Percentiles rank a stretch among this genome's conserved stretches.
These are phyloP conservation scores for Trachelus troglodyta DNA, from an alignment of 2,888 invertebrate species.

Conservation along the genomic window DNA sequence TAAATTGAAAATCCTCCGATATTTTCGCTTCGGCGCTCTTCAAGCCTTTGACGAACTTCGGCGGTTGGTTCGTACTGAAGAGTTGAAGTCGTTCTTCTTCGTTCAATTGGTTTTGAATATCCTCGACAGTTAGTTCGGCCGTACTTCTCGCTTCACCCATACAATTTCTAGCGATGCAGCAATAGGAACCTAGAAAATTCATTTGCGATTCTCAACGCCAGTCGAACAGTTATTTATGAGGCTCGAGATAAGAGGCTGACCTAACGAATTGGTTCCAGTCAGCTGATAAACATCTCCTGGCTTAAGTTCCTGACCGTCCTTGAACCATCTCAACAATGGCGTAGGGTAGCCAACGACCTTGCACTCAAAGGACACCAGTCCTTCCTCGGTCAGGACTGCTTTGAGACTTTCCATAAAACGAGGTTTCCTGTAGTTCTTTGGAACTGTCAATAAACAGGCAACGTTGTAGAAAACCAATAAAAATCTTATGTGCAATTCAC, in stretches of 20 bases:
- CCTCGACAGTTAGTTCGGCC: conserved; percentile 89
- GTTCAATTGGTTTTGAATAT: conserved; percentile 89
- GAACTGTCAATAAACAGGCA: conserved; percentile 72
- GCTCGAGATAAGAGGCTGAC: conserved; percentile 39
- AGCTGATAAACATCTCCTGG: conserved; percentile 94
- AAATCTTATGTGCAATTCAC: not conserved
- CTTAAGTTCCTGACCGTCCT: conserved; percentile 90
- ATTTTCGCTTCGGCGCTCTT: conserved; percentile 86
- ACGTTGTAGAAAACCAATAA: conserved; percentile 7
- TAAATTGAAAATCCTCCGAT: conserved; percentile 83
- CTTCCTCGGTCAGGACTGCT: conserved; percentile 91
- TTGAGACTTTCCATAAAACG: conserved; percentile 90
- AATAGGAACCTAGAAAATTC: conserved; percentile 76
- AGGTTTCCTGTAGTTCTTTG: conserved; percentile 90
- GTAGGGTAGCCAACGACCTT: conserved; percentile 94
- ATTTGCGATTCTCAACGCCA: not conserved
- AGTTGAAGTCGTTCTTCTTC: conserved; percentile 86
- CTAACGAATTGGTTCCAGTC: conserved; percentile 89
- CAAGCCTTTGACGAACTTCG: conserved; percentile 83
- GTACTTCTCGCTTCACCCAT: conserved; percentile 91
- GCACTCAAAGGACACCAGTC: conserved; percentile 91
- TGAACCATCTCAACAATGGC: conserved; percentile 89
- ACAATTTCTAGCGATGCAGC: conserved; percentile 89
- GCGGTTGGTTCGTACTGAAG: conserved; percentile 82
- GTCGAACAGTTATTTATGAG: not conserved